Percentiles rank a stretch among this genome's conserved stretches.
These are phyloP conservation scores for Neoitamus cyanurus DNA, from an alignment of 2,888 invertebrate species.

Conservation along the genomic window DNA sequence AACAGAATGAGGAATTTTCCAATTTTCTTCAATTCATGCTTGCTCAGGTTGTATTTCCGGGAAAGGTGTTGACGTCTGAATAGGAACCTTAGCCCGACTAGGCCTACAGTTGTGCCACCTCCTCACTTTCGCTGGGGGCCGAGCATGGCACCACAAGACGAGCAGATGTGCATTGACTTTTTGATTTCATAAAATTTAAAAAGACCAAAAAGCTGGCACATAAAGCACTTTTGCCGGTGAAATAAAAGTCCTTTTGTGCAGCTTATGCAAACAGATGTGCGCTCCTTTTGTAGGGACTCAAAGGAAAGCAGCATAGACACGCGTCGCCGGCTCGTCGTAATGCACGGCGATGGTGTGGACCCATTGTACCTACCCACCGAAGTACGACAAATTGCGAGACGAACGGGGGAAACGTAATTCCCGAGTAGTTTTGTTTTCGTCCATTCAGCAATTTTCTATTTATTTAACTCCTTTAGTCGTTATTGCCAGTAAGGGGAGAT, in stretches of 20 bases:
- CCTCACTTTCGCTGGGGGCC: background rate
- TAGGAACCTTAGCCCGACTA: background rate
- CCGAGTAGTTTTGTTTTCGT: conserved; percentile 10
- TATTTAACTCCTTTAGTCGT: conserved; percentile 33
- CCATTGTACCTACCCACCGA: conserved; percentile 27
- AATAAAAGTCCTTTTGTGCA: conserved; percentile 40
- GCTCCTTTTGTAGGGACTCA: conserved; percentile 47
- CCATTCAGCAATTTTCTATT: conserved; percentile 31
- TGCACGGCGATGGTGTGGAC: conserved; percentile 13
- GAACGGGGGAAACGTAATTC: conserved; percentile 6
- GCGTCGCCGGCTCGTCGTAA: conserved; percentile 20
- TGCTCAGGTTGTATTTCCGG: conserved; percentile 31
- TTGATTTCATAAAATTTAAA: conserved; percentile 47
- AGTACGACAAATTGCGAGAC: conserved; percentile 34
- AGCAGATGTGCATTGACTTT: conserved; percentile 47
- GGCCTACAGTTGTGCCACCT: background rate
- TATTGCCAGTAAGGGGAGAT: background rate
- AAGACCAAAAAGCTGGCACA: conserved; percentile 40
- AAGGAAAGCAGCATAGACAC: conserved; percentile 43
- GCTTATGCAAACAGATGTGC: conserved; percentile 48
- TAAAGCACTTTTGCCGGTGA: conserved; percentile 9
- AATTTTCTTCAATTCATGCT: conserved; percentile 17
- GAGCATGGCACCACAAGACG: background rate
- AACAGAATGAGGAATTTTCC: conserved; percentile 25
- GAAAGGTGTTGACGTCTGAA: conserved; percentile 16